Base-by-base conservation (phyloP, 2,888 invertebrate genomes). In the Drosophila setosimentum region DNA sequence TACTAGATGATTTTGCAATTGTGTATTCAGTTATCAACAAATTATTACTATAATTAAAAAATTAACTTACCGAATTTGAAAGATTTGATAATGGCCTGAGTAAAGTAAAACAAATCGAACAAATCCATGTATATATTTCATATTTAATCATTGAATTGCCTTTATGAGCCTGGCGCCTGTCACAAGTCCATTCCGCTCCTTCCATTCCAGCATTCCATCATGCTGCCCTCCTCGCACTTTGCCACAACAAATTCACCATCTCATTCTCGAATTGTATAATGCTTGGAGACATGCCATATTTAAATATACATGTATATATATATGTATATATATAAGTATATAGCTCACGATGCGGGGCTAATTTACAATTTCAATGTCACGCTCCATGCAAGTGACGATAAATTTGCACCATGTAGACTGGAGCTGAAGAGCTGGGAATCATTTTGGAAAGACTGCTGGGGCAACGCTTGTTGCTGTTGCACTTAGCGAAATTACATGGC, bases 351-450 rank as follows among this genome's bases (percentile, higher is more conserved):
- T 84, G 89, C 91, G 86, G 83, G 78, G 85, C 87, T 89, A 90
- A 91, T 91, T 91, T 89, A 88, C 90, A 91, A 91, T 91, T 91
- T 91, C 91, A 91, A 90, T 91, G 92, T 89, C 91, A 91, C 83
- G 89, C 90, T 87, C 76, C 74, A 68, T 79, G 85, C 83, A 87
- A 91, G 91, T 91, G 90, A 85, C 91, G 90, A 89, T 89, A 90
- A 89, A 85, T 91, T 85, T 83, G 85, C 80, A 83, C 78, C 76
- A 77, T 70, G 73, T 58, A 62, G 59, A 49, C 50, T 71, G 50
- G 40, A 30, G 42, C 16, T 24, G 18, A 35, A 24, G 45, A 24
- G 27, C 29, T 48, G 64, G 42, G 57, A 42, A 27, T 32, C 42
- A 13, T 29, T 49, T 65, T 58, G 51, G 40, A 24, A 37, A 45